Evolutionary conservation across 2,888 invertebrate genomes (phyloP).

Genomic region (Sarcophaga subvicina): DNA sequence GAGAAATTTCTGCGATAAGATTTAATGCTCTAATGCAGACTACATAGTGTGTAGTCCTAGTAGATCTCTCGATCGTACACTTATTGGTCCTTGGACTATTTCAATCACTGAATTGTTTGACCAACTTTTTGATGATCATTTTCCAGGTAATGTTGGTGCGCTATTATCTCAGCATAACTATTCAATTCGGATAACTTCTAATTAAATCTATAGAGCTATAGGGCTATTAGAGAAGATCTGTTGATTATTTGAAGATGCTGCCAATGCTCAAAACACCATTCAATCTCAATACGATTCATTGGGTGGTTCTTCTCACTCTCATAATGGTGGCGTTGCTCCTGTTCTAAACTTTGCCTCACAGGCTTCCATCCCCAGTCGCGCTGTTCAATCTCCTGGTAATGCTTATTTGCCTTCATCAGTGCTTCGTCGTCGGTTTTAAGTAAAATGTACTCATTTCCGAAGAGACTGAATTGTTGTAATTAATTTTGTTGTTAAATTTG

Average conservation of each 20-base stretch:
- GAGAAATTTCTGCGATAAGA: too few species aligned
- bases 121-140: too few species aligned
- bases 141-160: too few species aligned
- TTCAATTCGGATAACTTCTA: too few species aligned
- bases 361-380: not conserved
- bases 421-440: constrained; percentile 64
- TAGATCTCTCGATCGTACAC: too few species aligned
- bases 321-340: constrained; percentile 76
- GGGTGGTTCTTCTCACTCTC: constrained; percentile 72
- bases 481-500: constrained; percentile 12
- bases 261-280: constrained; percentile 75
- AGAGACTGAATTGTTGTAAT: not conserved
- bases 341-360: constrained; percentile 77
- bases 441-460: not conserved
- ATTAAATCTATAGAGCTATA: too few species aligned
- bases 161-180: too few species aligned
- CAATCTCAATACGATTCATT: constrained; percentile 75
- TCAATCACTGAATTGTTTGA: too few species aligned
- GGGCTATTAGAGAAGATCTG: too few species aligned
- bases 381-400: constrained; percentile 69
- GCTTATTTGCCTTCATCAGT: constrained; percentile 74
- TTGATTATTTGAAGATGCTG: constrained; percentile 7
- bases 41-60: too few species aligned
- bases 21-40: too few species aligned
- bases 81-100: too few species aligned